A percentile compares a stretch with the other conserved stretches of the same genome.
These are phyloP conservation scores for Atrichornis clamosus DNA, from an alignment of 2,113 vertebrate genomes.

Conservation along the genomic window DNA sequence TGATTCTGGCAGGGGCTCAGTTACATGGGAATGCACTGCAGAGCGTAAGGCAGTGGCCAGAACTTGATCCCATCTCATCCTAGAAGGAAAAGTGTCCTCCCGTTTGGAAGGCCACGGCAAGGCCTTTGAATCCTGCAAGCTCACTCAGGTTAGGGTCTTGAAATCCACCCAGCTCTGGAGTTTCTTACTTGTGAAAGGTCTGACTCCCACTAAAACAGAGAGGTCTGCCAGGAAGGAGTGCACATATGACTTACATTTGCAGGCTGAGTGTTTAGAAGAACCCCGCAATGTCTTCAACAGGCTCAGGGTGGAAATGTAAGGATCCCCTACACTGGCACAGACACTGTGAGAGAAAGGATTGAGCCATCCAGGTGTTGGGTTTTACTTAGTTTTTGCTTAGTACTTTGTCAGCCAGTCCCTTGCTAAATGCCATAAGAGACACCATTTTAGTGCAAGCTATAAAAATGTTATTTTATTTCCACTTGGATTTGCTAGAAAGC, in stretches of 20 bases:
- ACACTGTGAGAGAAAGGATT: neutral
- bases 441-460: neutral
- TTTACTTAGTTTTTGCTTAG: neutral
- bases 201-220: neutral
- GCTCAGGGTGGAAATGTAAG: neutral
- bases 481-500: neutral
- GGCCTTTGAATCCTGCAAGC: neutral
- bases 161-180: neutral
- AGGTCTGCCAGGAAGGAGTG: neutral
- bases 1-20: neutral
- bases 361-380: neutral
- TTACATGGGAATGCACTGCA: neutral
- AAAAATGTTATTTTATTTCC: neutral
- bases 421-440: neutral
- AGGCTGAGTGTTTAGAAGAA: neutral
- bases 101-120: neutral
- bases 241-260: neutral
- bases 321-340: neutral
- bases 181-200: neutral
- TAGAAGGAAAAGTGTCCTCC: constrained; percentile 5
- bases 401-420: neutral
- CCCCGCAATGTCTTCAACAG: neutral
- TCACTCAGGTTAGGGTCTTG: neutral
- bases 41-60: neutral
- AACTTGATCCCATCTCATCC: neutral